Conservation (phyloP, 1,140 invertebrate species). For the Drosophila mayri region DNA sequence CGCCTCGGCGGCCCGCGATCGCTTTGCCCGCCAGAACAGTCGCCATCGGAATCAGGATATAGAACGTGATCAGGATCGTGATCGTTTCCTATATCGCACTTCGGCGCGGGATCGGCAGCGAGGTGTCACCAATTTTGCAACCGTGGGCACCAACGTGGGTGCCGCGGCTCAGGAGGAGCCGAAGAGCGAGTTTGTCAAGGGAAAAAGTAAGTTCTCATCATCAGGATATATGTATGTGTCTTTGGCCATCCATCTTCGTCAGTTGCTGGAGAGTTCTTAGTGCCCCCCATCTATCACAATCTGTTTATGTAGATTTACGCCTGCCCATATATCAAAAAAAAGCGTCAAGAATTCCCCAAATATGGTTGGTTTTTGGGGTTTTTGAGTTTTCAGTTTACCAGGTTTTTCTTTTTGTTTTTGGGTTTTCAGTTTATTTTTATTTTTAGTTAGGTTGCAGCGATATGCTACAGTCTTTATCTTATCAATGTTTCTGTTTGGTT, state of each 20-base stretch:
- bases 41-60: slow-evolving; percentile 45
- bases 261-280: not conserved
- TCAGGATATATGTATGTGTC: slow-evolving; percentile 6
- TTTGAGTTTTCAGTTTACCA: slow-evolving; percentile 3
- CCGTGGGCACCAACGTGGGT: slow-evolving; percentile 14
- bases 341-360: slow-evolving; percentile 55
- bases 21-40: slow-evolving; percentile 53
- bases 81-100: slow-evolving; percentile 39
- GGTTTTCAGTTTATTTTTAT: slow-evolving; percentile 2
- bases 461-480: slow-evolving; percentile 47
- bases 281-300: slow-evolving; percentile 67
- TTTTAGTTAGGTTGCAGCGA: slow-evolving; percentile 24
- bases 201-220: slow-evolving; percentile 79
- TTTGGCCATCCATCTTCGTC: slow-evolving; percentile 45
- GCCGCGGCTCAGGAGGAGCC: slow-evolving; percentile 45
- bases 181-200: slow-evolving; percentile 83
- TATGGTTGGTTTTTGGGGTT: slow-evolving; percentile 29
- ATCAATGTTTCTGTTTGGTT: slow-evolving; percentile 52
- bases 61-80: slow-evolving; percentile 31
- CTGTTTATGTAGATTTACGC: slow-evolving; percentile 78
- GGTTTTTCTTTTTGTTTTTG: slow-evolving; percentile 4
- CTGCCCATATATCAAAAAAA: slow-evolving; percentile 66
- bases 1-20: slow-evolving; percentile 62
- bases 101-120: slow-evolving; percentile 31
- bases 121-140: slow-evolving; percentile 15